Base-by-base conservation (phyloP, 2,888 invertebrate species). In the Ophraella communa region DNA sequence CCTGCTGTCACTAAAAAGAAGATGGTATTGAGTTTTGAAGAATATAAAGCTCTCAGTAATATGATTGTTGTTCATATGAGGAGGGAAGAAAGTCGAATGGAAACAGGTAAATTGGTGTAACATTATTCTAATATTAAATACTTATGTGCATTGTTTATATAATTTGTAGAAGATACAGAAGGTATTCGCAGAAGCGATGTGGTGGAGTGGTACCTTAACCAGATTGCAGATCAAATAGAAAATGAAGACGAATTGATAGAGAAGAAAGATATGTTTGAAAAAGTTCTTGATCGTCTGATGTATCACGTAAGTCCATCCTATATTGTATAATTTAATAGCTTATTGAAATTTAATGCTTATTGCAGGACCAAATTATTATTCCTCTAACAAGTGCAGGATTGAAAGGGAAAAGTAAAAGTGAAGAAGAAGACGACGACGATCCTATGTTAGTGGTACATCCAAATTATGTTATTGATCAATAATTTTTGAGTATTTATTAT, bases 381-480 rank as follows among this genome's bases (percentile, higher is more conserved):
- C 89, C 93, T 1, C 82, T 95, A 53, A 83, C 85, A 57, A 82
- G 87, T 73, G 82, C 85, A 62, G 82, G 84, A 33, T 76, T 85
- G 5, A 85, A 84, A 74, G 84, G 83, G 18, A 83, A 85, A n/a
- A 80, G 84, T 1, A 78, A 78, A 33, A 84, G 84, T 0, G 87
- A 88, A 63, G 90, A 91, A 30, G 93, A 96, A 0, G 89, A n/a
- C 63, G 89, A 90, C 64, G 90, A 91, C 27, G 93, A 97, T 82
- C 95, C 96, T 0, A 81, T 94, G 44, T 83, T 98, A 4, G 94
- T 98, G 14, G 97, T 98, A 0, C 98, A 99, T 86, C 98, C 98
- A 0, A 97, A 98, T 84, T 98, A 96, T 80, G 89, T 94, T 51
- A 87, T 95, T 49, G 94, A 95, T 71, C 49, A 51, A 27, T 51